Percentiles rank a stretch among this genome's conserved stretches.
Conservation (phyloP, 2,797 vertebrate species). For the Lagorchestes hirsutus region DNA sequence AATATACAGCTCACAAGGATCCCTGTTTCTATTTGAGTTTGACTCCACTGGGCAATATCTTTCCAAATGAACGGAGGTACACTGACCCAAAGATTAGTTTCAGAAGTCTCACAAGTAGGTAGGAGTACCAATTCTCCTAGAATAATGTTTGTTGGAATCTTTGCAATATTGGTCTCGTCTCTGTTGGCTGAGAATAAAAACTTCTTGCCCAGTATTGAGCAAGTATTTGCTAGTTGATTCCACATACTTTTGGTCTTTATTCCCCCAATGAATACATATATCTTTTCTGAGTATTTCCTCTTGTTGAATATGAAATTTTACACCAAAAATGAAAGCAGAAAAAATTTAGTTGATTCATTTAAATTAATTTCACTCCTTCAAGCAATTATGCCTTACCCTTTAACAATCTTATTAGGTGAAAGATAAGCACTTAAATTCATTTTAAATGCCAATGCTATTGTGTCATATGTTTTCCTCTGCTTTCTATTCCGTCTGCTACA, state of each 20-base stretch:
- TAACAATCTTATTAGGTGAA: not conserved
- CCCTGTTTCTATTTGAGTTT: not conserved
- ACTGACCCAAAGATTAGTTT: not conserved
- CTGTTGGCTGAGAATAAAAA: not conserved
- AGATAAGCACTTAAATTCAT: slow-evolving; percentile 12
- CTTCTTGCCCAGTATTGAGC: not conserved
- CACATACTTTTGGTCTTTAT: not conserved
- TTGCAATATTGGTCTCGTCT: not conserved
- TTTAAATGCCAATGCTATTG: not conserved
- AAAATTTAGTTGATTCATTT: not conserved
- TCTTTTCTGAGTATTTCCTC: not conserved
- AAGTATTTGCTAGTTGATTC: not conserved
- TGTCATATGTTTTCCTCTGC: not conserved
- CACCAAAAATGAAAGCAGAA: slow-evolving; percentile 16
- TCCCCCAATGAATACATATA: not conserved
- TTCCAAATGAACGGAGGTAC: not conserved
- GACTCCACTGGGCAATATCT: not conserved
- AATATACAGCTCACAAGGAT: not conserved
- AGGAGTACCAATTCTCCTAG: not conserved
- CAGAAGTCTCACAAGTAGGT: not conserved
- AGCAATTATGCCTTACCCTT: slow-evolving; percentile 12
- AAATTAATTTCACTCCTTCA: not conserved
- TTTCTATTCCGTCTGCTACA: not conserved
- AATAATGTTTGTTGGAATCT: not conserved
- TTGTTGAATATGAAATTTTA: not conserved